Conservation (phyloP, 2,797 vertebrate genomes). For the Sitta carolinensis region DNA sequence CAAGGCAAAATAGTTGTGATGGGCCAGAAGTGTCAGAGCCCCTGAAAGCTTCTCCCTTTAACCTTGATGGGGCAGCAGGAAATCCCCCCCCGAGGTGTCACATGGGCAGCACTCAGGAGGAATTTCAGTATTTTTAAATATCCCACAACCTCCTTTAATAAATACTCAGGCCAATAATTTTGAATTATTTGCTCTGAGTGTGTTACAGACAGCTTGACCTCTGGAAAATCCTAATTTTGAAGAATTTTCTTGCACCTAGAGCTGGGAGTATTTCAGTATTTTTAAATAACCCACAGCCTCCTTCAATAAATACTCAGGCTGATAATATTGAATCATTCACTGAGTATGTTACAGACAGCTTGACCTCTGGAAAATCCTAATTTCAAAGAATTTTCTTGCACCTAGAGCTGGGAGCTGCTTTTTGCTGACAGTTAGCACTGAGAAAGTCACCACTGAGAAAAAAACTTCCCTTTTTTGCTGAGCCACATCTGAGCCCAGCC, state of each 20-base stretch:
- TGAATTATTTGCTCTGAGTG: not conserved
- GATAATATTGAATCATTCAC: not conserved
- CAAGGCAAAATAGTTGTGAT: not conserved
- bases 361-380: not conserved
- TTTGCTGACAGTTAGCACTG: not conserved
- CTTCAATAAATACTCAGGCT: not conserved
- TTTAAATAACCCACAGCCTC: not conserved
- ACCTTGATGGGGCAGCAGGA: not conserved
- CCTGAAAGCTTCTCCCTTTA: not conserved
- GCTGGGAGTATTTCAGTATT: not conserved
- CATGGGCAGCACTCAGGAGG: rapidly evolving
- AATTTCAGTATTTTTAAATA: not conserved
- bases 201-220: not conserved
- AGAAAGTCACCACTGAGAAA: not conserved
- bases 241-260: not conserved
- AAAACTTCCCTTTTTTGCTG: not conserved
- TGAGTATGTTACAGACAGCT: not conserved
- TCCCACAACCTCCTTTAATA: not conserved
- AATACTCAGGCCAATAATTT: not conserved
- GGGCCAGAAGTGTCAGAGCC: not conserved
- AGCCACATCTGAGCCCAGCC: not conserved
- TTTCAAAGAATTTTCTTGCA: not conserved
- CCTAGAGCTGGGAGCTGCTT: not conserved
- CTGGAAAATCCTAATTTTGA: not conserved
- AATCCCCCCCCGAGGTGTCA: not conserved